Percentiles rank a stretch among this genome's conserved stretches.
Conservation (phyloP, 2,888 invertebrate genomes). For the Nomada hirtipes region DNA sequence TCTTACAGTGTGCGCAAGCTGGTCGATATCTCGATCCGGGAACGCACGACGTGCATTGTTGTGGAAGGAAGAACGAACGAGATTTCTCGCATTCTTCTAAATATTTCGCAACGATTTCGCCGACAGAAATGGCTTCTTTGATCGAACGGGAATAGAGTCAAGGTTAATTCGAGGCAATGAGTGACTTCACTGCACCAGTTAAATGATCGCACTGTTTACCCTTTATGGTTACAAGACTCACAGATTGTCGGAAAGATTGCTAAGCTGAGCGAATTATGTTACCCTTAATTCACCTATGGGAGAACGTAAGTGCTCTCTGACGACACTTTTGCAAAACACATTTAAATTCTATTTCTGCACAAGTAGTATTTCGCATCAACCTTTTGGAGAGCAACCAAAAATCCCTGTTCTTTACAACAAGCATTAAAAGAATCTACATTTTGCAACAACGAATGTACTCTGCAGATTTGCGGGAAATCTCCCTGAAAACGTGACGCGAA, state of each 20-base stretch:
- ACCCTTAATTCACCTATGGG: neutral
- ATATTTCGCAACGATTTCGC: constrained; percentile 3
- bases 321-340: neutral
- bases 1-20: constrained; percentile 1
- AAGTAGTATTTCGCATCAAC: neutral
- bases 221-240: constrained; percentile 17
- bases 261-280: neutral
- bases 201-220: constrained; percentile 30
- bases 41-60: neutral
- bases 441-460: neutral
- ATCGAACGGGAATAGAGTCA: constrained; percentile 37
- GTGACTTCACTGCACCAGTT: constrained; percentile 20
- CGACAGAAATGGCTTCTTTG: constrained; percentile 18
- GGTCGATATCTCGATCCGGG: constrained; percentile 16
- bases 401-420: too few relatives aligned
- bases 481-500: neutral
- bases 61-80: neutral
- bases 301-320: neutral
- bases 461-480: neutral
- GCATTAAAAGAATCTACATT: neutral
- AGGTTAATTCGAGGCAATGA: constrained; percentile 29
- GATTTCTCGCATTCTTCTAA: neutral
- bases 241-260: neutral
- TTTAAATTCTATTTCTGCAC: neutral
- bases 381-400: too few relatives aligned